These are phyloP conservation scores for Oscheius sp. DNA, from an alignment of 2,888 invertebrate species.

Conservation along the genomic window DNA sequence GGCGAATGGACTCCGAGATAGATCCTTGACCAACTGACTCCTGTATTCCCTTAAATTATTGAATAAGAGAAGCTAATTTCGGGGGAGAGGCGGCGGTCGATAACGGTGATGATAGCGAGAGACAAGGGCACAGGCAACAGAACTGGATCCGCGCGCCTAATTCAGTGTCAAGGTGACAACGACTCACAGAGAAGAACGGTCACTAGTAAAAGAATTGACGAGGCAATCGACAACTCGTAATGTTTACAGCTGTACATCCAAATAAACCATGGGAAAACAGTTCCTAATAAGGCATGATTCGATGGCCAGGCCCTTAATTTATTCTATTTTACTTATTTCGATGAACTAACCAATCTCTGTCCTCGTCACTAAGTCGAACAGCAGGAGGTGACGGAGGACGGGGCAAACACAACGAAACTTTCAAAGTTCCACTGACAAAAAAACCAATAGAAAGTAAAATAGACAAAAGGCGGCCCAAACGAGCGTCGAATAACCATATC, in stretches of 20 bases:
- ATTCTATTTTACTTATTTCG: not conserved
- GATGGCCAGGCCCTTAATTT: constrained; percentile 52
- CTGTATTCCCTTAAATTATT: constrained; percentile 46
- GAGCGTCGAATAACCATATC: constrained; percentile 50
- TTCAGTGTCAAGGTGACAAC: constrained; percentile 24
- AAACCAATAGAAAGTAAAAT: constrained; percentile 46
- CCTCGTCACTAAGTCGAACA: constrained; percentile 41
- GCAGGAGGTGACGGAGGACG: constrained; percentile 53
- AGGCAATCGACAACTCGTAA: constrained; percentile 42
- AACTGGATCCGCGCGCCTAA: constrained; percentile 30
- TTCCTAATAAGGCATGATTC: constrained; percentile 50
- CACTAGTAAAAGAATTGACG: constrained; percentile 42
- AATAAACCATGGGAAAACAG: constrained; percentile 53
- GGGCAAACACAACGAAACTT: constrained; percentile 48
- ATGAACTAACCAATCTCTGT: constrained; percentile 45
- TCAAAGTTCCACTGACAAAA: constrained; percentile 44
- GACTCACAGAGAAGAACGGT: constrained; percentile 45
- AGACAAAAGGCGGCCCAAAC: constrained; percentile 45
- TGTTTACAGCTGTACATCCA: constrained; percentile 50
- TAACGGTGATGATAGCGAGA: constrained; percentile 30
- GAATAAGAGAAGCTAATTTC: constrained; percentile 12
- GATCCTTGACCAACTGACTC: constrained; percentile 49
- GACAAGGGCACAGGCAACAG: constrained; percentile 23
- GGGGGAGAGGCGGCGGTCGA: constrained; percentile 22
- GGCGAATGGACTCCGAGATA: constrained; percentile 55